A percentile compares a stretch with the other conserved stretches of the same genome.
Evolutionary conservation across 53 echinoderm and acorn worm genomes (phyloP).

Genomic region (Mesocentrotus franciscanus): DNA sequence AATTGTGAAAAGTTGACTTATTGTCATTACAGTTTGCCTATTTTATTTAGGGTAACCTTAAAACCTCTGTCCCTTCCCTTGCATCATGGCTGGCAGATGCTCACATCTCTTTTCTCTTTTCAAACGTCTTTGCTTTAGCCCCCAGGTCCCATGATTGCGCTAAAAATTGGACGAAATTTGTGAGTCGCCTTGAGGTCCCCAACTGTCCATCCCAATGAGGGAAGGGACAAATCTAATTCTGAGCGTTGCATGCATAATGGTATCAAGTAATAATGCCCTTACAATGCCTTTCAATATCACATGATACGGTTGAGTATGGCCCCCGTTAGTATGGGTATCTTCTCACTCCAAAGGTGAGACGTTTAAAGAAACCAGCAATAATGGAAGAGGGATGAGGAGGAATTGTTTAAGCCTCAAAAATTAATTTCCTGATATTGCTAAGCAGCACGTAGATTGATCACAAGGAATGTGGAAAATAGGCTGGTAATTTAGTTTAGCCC

Average conservation of each 20-base stretch:
- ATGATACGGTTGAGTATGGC: not conserved
- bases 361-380: not conserved
- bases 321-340: conserved; percentile 47
- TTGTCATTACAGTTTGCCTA: not conserved
- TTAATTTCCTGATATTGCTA: conserved; percentile 1
- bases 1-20: conserved; percentile 27
- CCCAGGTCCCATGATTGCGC: conserved; percentile 4
- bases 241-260: conserved; percentile 20
- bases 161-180: conserved; percentile 49
- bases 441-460: not conserved
- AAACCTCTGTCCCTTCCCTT: not conserved
- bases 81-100: not conserved
- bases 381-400: not conserved
- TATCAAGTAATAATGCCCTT: conserved; percentile 4
- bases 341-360: not conserved
- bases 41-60: not conserved
- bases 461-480: conserved; percentile 6
- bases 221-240: conserved; percentile 14
- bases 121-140: not conserved
- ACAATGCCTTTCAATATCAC: conserved; percentile 1
- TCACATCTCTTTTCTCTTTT: not conserved
- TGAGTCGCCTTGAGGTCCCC: conserved; percentile 27
- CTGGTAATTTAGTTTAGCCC: conserved; percentile 49
- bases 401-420: conserved; percentile 28
- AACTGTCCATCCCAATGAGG: conserved; percentile 22